These are phyloP conservation scores for Eublepharis macularius DNA, from an alignment of 2,113 vertebrate species.

Conservation along the genomic window DNA sequence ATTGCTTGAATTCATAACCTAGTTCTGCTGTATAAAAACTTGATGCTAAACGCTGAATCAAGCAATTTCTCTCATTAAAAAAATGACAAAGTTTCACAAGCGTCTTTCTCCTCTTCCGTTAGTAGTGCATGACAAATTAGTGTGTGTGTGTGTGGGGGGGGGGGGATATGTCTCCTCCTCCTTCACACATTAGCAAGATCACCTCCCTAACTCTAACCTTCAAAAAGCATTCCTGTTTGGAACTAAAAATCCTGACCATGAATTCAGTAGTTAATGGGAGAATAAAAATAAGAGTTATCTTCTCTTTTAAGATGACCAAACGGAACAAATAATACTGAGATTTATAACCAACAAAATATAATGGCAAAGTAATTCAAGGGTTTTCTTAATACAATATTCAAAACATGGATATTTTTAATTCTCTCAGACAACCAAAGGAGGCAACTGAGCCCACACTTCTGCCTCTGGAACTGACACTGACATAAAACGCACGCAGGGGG, in stretches of 20 bases:
- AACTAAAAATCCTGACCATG: conserved; percentile 16
- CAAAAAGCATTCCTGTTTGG: conserved; percentile 17
- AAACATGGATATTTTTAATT: neutral
- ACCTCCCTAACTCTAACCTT: conserved; percentile 7
- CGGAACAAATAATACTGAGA: conserved; percentile 2
- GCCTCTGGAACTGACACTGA: too few species aligned
- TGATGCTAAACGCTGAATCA: conserved; percentile 56
- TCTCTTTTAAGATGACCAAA: conserved; percentile 14
- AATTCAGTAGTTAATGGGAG: conserved; percentile 44
- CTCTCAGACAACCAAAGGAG: neutral
- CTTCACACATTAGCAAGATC: fast-evolving
- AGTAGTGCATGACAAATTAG: conserved; percentile 9
- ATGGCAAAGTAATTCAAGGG: neutral
- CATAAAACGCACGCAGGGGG: neutral
- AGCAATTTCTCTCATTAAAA: conserved; percentile 45
- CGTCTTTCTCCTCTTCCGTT: conserved; percentile 5
- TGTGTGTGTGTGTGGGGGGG: too few species aligned
- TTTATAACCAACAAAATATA: neutral
- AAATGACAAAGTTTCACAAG: neutral
- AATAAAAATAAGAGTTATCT: neutral
- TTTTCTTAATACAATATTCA: neutral
- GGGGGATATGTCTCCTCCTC: neutral
- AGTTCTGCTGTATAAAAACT: conserved; percentile 64
- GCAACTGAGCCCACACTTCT: neutral
- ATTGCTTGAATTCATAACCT: conserved; percentile 74